Conservation (phyloP, 1,140 invertebrate species). For the Trissolcus basalis region DNA sequence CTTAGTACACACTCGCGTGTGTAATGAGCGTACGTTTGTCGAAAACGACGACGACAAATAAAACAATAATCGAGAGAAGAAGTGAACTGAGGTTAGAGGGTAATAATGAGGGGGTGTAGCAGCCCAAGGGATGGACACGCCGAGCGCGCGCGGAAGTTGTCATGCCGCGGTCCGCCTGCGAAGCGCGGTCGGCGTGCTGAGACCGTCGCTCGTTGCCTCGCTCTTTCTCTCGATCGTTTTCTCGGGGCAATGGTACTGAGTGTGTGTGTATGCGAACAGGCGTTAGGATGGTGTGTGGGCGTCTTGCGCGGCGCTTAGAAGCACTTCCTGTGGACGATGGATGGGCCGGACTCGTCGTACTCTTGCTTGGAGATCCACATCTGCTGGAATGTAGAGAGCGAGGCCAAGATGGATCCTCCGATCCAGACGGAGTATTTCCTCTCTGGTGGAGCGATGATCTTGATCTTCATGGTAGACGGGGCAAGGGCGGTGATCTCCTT, state of each 20-base stretch:
- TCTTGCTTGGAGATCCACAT: slow-evolving; percentile 98
- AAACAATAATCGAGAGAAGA: slow-evolving; percentile 1
- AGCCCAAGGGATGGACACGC: background rate
- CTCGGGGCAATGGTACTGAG: slow-evolving; percentile 6
- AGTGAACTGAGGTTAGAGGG: background rate
- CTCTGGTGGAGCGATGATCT: slow-evolving; percentile 90
- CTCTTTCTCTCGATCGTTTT: slow-evolving; percentile 34
- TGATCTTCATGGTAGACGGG: slow-evolving; percentile 86
- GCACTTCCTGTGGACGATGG: slow-evolving; percentile 96
- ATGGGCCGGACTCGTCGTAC: slow-evolving; percentile 95
- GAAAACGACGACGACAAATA: background rate
- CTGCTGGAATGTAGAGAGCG: slow-evolving; percentile 92
- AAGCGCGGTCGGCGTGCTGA: background rate
- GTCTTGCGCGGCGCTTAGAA: slow-evolving; percentile 81
- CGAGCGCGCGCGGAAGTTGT: background rate
- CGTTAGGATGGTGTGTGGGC: slow-evolving; percentile 10
- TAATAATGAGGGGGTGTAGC: background rate
- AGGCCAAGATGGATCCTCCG: slow-evolving; percentile 90
- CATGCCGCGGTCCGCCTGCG: background rate
- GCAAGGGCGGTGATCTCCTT: slow-evolving; percentile 87
- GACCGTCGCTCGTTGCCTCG: background rate
- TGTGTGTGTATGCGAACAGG: slow-evolving; percentile 20
- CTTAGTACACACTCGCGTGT: too few relatives aligned
- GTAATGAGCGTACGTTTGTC: too few relatives aligned
- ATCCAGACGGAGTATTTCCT: slow-evolving; percentile 82